Base-by-base conservation (phyloP, 2,888 invertebrate genomes). In the Desoria tigrina region DNA sequence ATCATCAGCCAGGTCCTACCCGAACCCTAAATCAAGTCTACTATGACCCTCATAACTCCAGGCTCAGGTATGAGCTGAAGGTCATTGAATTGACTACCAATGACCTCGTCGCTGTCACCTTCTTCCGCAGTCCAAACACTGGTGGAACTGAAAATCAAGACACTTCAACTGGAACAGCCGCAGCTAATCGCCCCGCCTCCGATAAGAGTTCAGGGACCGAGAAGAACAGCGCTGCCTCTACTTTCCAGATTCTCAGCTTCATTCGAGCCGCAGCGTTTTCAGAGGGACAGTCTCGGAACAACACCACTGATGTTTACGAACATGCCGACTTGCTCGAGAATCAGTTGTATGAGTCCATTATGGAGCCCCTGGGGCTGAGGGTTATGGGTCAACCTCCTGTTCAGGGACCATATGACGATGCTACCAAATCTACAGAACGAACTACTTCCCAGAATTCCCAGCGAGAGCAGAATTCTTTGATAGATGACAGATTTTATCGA, bases 331-430 rank as follows among this genome's bases (percentile, higher is more conserved):
- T 62, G 1, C 51, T 74, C 39, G 74, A 74, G 60, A 60, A 50
- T 6, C 55, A 65, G 49, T 66, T 74, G 23, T 74, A 73, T 69
- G 50, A 57, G 9, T 64, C 66, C 23, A 42, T 74, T 11, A 66
- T 74, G 68, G 74, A 73, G 23, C 74, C 74, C 4, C 32, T 73
- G 26, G 72, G 71, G 28, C 37, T 74, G 1, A 56, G 55, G 39
- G 73, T 70, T 1, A 58, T 63, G 27, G 73, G 71, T 14, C 62
- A 67, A 24, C 59, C 65, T 9, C 68, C 68, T 18, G 51, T 70
- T n/a, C 69, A 61, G 9, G 69, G 71, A 1, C 71, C 69, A 2
- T 71, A 69, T 55, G 71, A 69, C 21, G 66, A 69, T 39, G 61
- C 58, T 21, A 64, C 57, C 3, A 73, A 71, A 42, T 32, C 32